A percentile compares a stretch with the other conserved stretches of the same genome.
phyloP scores from a whole-genome alignment of 2,113 vertebrate genomes.

The Corythaeola cristata region DNA sequence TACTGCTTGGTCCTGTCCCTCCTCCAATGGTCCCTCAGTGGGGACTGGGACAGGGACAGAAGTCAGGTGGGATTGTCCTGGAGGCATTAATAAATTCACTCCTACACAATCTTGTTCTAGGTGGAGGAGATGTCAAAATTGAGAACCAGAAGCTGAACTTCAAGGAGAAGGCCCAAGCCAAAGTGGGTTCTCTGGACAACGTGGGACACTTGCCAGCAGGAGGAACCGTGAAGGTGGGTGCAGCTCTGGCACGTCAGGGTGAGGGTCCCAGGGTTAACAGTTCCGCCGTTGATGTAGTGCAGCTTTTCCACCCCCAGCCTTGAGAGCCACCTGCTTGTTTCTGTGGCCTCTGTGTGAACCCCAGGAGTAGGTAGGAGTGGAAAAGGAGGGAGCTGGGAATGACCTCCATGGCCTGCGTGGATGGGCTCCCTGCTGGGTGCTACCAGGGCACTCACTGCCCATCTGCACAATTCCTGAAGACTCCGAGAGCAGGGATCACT shows the following conservation, averaged over 20 bases:
- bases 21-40: rapidly evolving
- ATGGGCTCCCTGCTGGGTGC: not conserved
- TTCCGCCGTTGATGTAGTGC: not conserved
- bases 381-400: not conserved
- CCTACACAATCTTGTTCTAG: constrained; percentile 50
- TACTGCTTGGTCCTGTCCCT: not conserved
- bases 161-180: constrained; percentile 90
- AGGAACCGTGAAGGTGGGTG: constrained; percentile 82
- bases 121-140: constrained; percentile 89
- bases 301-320: not conserved
- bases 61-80: not conserved
- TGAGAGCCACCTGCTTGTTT: rapidly evolving
- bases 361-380: not conserved
- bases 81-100: not conserved
- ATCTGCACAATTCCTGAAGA: not conserved
- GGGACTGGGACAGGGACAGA: not conserved
- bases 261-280: too few relatives aligned
- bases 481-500: rapidly evolving
- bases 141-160: constrained; percentile 90
- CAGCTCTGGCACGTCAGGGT: not conserved
- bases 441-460: not conserved
- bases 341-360: not conserved
- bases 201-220: constrained; percentile 82
- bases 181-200: constrained; percentile 88
- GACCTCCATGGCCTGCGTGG: not conserved